Evolutionary conservation across 2,797 vertebrate species (phyloP).

Genomic region (Ptychadena robeensis): DNA sequence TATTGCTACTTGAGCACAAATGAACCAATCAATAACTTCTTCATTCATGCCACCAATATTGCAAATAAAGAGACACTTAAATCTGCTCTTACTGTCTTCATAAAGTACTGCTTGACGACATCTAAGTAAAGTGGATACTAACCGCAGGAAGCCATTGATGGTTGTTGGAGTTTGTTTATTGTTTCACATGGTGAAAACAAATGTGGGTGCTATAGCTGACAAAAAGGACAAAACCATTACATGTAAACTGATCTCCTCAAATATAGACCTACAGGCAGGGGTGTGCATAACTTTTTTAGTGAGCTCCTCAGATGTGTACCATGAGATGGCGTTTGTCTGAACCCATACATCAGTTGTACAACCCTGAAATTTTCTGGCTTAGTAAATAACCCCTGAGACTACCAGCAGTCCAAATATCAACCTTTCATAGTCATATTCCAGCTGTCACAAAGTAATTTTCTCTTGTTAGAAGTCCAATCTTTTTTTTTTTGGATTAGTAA

Average conservation of each 20-base stretch:
- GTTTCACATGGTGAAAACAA: neutral
- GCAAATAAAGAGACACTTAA: conserved; percentile 18
- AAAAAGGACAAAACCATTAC: neutral
- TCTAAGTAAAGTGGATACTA: neutral
- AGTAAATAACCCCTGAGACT: no score
- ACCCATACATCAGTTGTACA: no score
- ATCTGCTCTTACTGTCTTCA: neutral
- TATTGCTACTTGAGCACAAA: conserved; percentile 14
- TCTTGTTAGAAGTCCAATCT: no score
- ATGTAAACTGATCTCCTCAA: neutral
- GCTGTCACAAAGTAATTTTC: no score
- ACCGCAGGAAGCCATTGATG: neutral
- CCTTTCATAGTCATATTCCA: no score
- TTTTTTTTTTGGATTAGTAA: no score
- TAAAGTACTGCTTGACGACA: neutral
- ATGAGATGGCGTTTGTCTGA: no score
- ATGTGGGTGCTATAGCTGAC: neutral
- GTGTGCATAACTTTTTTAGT: no score
- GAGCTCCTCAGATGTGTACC: no score
- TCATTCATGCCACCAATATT: neutral
- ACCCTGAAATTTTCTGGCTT: no score
- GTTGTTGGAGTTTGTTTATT: neutral
- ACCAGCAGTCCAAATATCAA: no score
- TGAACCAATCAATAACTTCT: conserved; percentile 2
- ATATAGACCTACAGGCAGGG: no score